phyloP scores from a whole-genome alignment of 2,888 invertebrate genomes.

The Nephrotoma guestfalica region DNA sequence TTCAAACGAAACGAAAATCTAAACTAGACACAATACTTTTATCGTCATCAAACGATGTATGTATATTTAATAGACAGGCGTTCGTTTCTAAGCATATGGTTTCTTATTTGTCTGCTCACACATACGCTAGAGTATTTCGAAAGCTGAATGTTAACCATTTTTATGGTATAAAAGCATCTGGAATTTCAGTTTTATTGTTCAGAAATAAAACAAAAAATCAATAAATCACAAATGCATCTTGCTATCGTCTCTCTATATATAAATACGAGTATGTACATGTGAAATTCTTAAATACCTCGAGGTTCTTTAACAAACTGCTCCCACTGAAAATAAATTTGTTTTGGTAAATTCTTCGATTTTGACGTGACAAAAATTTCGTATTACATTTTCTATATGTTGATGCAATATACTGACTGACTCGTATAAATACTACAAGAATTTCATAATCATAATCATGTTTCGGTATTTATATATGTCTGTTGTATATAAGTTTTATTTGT shows the following conservation, averaged over 20 bases:
- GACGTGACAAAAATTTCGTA: not conserved
- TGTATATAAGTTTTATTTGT: not conserved
- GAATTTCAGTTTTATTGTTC: not conserved
- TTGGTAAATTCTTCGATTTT: not conserved
- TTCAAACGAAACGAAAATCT: not conserved
- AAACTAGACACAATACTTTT: not conserved
- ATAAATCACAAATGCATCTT: not conserved
- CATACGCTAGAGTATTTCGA: not conserved
- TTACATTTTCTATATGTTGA: not conserved
- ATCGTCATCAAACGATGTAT: not conserved
- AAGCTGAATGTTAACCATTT: not conserved
- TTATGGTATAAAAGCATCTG: not conserved
- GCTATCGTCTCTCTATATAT: not conserved
- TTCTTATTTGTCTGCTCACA: not conserved
- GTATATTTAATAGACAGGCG: not conserved
- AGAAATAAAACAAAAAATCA: not conserved
- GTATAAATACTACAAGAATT: not conserved
- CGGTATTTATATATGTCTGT: not conserved
- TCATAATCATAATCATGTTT: not conserved
- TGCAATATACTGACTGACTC: not conserved
- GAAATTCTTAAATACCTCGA: not conserved
- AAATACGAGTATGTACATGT: not conserved
- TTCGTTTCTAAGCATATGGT: not conserved
- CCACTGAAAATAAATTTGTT: not conserved
- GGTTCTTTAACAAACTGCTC: not conserved